Percentiles rank a stretch among this genome's conserved stretches.
These are phyloP conservation scores for Lasioglossum malachurum DNA, from an alignment of 2,888 invertebrate genomes.

Conservation along the genomic window DNA sequence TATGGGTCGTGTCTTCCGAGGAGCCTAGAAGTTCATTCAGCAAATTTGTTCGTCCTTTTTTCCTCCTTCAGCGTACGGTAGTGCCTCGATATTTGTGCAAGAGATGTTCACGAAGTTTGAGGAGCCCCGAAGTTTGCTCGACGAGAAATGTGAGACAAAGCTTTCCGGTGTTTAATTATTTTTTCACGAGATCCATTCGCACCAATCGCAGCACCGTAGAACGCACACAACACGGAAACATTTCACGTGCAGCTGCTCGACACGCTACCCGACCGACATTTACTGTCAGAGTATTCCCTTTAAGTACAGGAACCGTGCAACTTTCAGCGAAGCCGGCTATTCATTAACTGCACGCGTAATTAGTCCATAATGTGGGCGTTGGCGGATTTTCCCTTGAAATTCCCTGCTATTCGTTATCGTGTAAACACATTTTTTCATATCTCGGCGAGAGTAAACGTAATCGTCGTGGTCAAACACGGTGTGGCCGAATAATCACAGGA, in stretches of 20 bases:
- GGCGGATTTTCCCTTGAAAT: not conserved
- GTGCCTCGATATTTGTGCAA: not conserved
- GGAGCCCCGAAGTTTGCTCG: too few relatives aligned
- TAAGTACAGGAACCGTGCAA: not conserved
- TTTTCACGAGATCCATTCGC: not conserved
- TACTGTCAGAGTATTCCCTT: not conserved
- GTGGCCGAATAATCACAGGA: too few relatives aligned
- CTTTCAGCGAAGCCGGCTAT: not conserved
- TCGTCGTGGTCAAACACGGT: too few relatives aligned
- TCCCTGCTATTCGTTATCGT: too few relatives aligned
- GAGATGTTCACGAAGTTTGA: not conserved
- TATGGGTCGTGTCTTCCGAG: too few relatives aligned
- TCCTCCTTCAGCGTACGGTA: not conserved
- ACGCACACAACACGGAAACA: not conserved
- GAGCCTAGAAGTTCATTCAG: too few relatives aligned
- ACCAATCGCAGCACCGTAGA: not conserved
- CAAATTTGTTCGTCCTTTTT: too few relatives aligned
- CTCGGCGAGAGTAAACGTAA: too few relatives aligned
- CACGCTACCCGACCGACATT: not conserved
- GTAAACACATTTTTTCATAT: too few relatives aligned
- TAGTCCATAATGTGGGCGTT: not conserved
- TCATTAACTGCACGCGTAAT: constrained; percentile 18
- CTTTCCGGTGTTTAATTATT: not conserved
- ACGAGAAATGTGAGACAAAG: not conserved
- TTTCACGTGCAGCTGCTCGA: not conserved